Evolutionary conservation across 2,113 vertebrate species (phyloP).

Genomic region (Onychorhynchus coronatus): DNA sequence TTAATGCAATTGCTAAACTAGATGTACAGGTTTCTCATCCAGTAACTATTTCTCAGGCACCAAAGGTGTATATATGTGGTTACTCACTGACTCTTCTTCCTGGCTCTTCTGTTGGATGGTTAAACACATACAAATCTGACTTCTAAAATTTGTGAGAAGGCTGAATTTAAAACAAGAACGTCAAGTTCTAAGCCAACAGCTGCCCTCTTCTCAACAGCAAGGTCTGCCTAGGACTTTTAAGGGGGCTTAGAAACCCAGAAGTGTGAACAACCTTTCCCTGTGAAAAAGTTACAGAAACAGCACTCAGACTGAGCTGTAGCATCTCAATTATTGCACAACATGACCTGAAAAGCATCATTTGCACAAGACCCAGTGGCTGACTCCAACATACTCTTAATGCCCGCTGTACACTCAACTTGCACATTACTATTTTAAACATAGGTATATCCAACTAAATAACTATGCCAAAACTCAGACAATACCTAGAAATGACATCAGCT

Average conservation of each 20-base stretch:
- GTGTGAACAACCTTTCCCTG: neutral
- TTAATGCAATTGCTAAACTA: neutral
- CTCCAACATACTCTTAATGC: neutral
- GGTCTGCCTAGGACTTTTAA: neutral
- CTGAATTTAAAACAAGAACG: neutral
- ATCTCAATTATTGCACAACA: neutral
- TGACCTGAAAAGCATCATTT: neutral
- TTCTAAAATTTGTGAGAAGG: neutral
- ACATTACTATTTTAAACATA: neutral
- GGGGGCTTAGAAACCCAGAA: neutral
- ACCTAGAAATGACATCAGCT: neutral
- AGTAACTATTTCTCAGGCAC: neutral
- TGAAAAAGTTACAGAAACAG: neutral
- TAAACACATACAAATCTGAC: neutral
- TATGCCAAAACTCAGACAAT: neutral
- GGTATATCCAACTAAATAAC: neutral
- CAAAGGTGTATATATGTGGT: fast-evolving
- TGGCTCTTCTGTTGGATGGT: neutral
- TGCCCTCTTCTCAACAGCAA: neutral
- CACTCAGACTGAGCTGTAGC: neutral
- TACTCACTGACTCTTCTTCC: neutral
- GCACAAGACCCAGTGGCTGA: neutral
- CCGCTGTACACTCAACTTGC: neutral
- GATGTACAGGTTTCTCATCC: neutral
- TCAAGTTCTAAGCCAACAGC: neutral